A percentile compares a stretch with the other conserved stretches of the same genome.
phyloP scores from a whole-genome alignment of 2,113 vertebrate genomes.

The Reinhardtius hippoglossoides region DNA sequence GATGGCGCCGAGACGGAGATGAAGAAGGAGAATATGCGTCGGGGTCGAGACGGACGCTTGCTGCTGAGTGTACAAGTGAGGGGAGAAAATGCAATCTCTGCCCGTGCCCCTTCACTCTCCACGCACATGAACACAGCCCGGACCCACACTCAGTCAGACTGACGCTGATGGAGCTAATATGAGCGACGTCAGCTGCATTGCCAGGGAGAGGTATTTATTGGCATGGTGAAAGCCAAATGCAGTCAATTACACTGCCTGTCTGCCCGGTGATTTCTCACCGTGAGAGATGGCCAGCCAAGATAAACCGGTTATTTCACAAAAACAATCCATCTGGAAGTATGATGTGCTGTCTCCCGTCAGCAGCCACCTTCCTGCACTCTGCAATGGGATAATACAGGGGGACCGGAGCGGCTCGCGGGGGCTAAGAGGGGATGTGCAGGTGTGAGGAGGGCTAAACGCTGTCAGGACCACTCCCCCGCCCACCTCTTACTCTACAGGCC shows the following conservation, averaged over 20 bases:
- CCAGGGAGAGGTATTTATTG: slow-evolving; percentile 72
- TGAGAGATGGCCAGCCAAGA: slow-evolving; percentile 76
- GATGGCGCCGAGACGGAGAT: background rate
- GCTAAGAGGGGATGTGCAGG: slow-evolving; percentile 18
- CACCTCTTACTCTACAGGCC: background rate
- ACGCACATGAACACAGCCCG: slow-evolving; percentile 25
- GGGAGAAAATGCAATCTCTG: slow-evolving; percentile 28
- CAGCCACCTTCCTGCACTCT: slow-evolving; percentile 47
- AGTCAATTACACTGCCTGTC: slow-evolving; percentile 81
- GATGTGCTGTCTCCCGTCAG: slow-evolving; percentile 59
- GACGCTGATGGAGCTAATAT: slow-evolving; percentile 72
- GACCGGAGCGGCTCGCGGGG: slow-evolving; percentile 35
- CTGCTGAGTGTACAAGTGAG: slow-evolving; percentile 6
- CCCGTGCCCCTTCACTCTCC: slow-evolving; percentile 5
- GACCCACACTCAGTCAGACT: slow-evolving; percentile 51
- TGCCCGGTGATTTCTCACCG: slow-evolving; percentile 78
- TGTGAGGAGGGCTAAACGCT: slow-evolving; percentile 6
- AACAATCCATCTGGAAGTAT: slow-evolving; percentile 79
- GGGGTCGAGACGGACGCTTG: background rate
- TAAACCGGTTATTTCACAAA: slow-evolving; percentile 80
- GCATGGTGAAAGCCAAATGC: slow-evolving; percentile 79
- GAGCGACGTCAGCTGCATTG: slow-evolving; percentile 56
- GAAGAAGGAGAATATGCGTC: background rate
- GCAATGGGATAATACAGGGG: slow-evolving; percentile 59
- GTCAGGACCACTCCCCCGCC: slow-evolving; percentile 3